phyloP scores from a whole-genome alignment of 2,113 vertebrate species.

The Muntiacus reevesi region DNA sequence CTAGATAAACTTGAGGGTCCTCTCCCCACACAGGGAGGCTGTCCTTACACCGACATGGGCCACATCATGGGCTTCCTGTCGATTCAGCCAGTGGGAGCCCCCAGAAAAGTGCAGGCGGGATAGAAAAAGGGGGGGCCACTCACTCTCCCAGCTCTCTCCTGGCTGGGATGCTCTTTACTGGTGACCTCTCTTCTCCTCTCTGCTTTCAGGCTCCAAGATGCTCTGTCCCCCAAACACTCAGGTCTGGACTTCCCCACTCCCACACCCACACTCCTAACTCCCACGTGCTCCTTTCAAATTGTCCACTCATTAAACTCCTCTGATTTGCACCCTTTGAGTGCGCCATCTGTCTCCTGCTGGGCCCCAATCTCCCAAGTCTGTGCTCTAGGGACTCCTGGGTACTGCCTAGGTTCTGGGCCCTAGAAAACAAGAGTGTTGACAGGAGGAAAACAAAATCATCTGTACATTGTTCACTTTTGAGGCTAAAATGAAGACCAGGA shows the following conservation, averaged over 20 bases:
- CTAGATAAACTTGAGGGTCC: background rate
- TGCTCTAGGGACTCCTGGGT: background rate
- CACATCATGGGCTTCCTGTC: rapidly evolving
- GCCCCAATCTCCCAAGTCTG: background rate
- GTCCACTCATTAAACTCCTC: background rate
- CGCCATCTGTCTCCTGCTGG: background rate
- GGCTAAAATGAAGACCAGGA: background rate
- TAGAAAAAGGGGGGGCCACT: rapidly evolving
- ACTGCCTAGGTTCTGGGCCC: too few species aligned
- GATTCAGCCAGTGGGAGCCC: background rate
- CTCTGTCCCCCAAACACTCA: background rate
- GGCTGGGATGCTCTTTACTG: too few species aligned
- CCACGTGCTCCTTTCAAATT: background rate
- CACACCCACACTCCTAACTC: background rate
- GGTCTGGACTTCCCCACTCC: background rate
- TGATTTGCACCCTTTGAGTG: background rate
- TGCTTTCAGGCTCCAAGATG: background rate
- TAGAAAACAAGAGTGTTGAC: background rate
- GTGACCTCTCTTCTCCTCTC: background rate
- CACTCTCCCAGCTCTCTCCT: background rate
- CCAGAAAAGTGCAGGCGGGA: background rate
- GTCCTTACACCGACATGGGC: rapidly evolving
- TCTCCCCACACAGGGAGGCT: background rate
- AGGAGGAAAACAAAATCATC: background rate
- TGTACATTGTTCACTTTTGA: background rate